A percentile compares a stretch with the other conserved stretches of the same genome.
phyloP scores from a whole-genome alignment of 2,888 invertebrate genomes.

The Eupithecia inturbata region DNA sequence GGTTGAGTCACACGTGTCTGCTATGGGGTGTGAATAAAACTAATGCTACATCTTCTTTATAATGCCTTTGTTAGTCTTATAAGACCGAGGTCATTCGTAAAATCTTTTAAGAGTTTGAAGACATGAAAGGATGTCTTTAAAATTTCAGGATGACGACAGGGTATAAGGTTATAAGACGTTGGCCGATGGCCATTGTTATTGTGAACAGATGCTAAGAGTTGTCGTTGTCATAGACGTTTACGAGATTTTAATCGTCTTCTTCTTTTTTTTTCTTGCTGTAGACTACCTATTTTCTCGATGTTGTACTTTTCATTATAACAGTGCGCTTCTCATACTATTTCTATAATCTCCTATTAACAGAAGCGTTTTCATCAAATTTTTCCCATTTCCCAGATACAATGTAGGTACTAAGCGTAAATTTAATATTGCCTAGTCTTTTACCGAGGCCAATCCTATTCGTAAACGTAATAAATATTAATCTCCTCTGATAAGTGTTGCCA shows the following conservation, averaged over 20 bases:
- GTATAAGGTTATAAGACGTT: slow-evolving; percentile 2
- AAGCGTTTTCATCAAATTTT: neutral
- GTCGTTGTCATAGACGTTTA: neutral
- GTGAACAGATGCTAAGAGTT: neutral
- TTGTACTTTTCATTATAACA: neutral
- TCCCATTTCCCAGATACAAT: neutral
- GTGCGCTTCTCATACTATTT: neutral
- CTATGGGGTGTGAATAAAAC: slow-evolving; percentile 70
- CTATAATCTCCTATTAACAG: too few species aligned
- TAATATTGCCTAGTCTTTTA: neutral
- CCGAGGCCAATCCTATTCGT: neutral
- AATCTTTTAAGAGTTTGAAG: slow-evolving; percentile 2
- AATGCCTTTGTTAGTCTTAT: slow-evolving; percentile 73
- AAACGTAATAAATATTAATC: slow-evolving; percentile 1
- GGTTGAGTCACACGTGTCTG: slow-evolving; percentile 74
- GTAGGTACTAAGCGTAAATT: neutral
- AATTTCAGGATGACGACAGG: slow-evolving; percentile 1
- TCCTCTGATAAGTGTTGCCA: slow-evolving; percentile 34
- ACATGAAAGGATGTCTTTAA: neutral
- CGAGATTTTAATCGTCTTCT: neutral
- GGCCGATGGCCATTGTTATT: neutral
- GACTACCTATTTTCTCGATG: neutral
- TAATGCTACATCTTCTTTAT: slow-evolving; percentile 77
- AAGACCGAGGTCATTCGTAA: slow-evolving; percentile 47
- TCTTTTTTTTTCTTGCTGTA: neutral